These are phyloP conservation scores for Epinotia bilunana DNA, from an alignment of 2,888 invertebrate species.

Conservation along the genomic window DNA sequence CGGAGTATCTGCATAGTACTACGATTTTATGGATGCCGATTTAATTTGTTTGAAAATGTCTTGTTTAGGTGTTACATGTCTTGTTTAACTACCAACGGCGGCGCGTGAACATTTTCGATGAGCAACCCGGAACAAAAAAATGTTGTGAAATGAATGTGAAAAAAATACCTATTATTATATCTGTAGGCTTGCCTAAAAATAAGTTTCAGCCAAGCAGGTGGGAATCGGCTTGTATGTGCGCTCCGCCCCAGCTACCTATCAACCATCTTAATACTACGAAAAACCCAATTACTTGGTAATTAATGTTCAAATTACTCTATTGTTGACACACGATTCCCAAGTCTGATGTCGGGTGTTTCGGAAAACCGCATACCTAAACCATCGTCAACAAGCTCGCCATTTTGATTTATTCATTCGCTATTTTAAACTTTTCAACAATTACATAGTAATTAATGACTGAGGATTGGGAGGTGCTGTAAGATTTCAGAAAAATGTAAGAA, in stretches of 20 bases:
- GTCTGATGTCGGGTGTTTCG: not conserved
- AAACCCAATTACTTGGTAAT: not conserved
- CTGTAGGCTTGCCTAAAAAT: no score
- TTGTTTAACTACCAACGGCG: no score
- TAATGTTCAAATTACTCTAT: slow-evolving; percentile 4
- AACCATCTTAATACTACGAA: not conserved
- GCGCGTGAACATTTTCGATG: no score
- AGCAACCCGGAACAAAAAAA: no score
- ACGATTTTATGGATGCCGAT: slow-evolving; percentile 2
- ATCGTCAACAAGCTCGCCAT: not conserved
- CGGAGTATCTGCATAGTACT: not conserved
- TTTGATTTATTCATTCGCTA: not conserved
- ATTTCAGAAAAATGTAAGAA: no score
- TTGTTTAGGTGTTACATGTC: no score
- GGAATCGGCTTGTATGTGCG: no score
- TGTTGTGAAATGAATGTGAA: no score
- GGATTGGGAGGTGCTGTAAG: no score
- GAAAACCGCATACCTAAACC: slow-evolving; percentile 9
- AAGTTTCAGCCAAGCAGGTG: no score
- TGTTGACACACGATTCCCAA: not conserved
- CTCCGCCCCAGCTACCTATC: not conserved
- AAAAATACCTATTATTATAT: no score
- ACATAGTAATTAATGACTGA: no score
- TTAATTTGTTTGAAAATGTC: not conserved
- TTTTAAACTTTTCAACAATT: not conserved